A percentile compares a stretch with the other conserved stretches of the same genome.
phyloP scores from a whole-genome alignment of 2,888 invertebrate species.

The Dastarcus helophoroides region DNA sequence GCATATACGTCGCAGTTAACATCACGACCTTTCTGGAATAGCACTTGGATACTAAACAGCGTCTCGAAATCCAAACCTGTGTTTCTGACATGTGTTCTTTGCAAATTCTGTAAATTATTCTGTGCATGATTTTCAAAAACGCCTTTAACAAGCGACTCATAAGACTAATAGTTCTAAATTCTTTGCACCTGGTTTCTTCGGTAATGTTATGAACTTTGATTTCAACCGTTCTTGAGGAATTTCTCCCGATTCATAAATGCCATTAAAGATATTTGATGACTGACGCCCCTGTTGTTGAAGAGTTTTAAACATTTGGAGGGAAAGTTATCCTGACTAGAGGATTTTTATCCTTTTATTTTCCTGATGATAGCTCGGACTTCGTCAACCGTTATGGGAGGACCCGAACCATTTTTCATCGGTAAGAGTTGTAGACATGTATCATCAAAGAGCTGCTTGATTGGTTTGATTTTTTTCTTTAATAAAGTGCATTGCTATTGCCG shows the following conservation, averaged over 20 bases:
- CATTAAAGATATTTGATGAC: constrained; percentile 8
- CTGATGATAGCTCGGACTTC: constrained; percentile 7
- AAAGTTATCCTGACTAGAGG: constrained; percentile 4
- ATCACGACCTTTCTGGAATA: constrained; percentile 12
- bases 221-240: constrained; percentile 11
- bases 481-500: too few relatives aligned
- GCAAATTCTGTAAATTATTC: constrained; percentile 7
- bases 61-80: constrained; percentile 12
- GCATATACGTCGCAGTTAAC: constrained; percentile 3
- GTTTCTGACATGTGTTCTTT: constrained; percentile 8
- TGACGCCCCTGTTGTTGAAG: constrained; percentile 2
- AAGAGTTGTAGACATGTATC: constrained; percentile 8
- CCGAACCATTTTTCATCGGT: constrained; percentile 6
- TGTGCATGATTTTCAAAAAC: constrained; percentile 8
- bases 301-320: constrained; percentile 7
- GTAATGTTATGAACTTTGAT: constrained; percentile 10
- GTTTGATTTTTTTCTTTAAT: too few relatives aligned
- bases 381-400: constrained; percentile 7
- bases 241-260: constrained; percentile 3
- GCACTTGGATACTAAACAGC: too few relatives aligned
- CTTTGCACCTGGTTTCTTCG: constrained; percentile 11
- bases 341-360: constrained; percentile 5
- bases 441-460: constrained; percentile 12
- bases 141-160: constrained; percentile 12
- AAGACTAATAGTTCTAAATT: constrained; percentile 10